Percentiles rank a stretch among this genome's conserved stretches.
These are phyloP conservation scores for Osmerus mordax DNA, from an alignment of 2,113 vertebrate genomes.

Conservation along the genomic window DNA sequence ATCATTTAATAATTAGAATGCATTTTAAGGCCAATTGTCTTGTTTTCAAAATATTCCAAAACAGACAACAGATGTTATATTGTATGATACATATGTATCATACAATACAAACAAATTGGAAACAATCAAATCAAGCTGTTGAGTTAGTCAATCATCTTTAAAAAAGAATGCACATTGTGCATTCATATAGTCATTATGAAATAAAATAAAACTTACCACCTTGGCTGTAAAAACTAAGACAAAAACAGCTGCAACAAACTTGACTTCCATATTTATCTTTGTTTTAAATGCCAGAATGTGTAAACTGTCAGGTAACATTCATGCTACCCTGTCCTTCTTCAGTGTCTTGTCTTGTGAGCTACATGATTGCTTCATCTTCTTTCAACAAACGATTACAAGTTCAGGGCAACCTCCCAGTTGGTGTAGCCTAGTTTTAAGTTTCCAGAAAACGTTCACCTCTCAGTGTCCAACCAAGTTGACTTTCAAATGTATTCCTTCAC, in stretches of 20 bases:
- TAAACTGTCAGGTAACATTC: not conserved
- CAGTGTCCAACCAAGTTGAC: not conserved
- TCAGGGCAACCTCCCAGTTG: constrained; percentile 1
- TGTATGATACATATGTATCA: too few relatives aligned
- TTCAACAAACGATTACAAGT: constrained; percentile 4
- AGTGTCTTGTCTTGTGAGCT: not conserved
- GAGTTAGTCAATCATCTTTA: too few relatives aligned
- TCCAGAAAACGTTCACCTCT: too few relatives aligned
- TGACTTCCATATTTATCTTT: not conserved
- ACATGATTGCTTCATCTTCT: not conserved
- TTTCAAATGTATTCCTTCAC: not conserved
- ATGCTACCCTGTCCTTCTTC: not conserved
- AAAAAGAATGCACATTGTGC: too few relatives aligned
- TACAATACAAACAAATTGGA: too few relatives aligned
- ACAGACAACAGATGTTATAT: too few relatives aligned
- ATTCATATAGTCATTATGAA: too few relatives aligned
- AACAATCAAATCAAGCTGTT: too few relatives aligned
- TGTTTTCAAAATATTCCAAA: too few relatives aligned
- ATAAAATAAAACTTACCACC: not conserved
- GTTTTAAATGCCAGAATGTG: not conserved
- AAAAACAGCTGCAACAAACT: not conserved
- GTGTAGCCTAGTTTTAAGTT: constrained; percentile 9
- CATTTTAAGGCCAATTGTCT: too few relatives aligned
- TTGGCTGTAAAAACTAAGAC: not conserved
- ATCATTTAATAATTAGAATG: not conserved